These are phyloP conservation scores for Tribolium castaneum DNA, from an alignment of 1,140 invertebrate species.

Conservation along the genomic window DNA sequence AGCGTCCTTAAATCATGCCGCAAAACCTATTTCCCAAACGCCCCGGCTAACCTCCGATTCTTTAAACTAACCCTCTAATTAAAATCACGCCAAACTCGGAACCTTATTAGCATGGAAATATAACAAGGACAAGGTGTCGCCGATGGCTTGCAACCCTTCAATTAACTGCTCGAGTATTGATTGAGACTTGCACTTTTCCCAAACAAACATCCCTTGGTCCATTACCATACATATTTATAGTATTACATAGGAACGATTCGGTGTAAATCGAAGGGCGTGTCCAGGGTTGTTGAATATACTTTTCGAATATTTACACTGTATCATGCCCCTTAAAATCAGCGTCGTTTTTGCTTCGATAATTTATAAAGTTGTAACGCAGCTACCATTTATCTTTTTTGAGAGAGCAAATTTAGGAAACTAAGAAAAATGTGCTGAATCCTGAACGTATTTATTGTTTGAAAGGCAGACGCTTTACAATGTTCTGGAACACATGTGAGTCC, in stretches of 20 bases:
- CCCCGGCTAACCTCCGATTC: conserved; percentile 5
- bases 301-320: not conserved
- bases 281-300: not conserved
- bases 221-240: not conserved
- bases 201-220: too few relatives aligned
- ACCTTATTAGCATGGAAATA: not conserved
- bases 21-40: not conserved
- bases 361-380: not conserved
- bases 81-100: not conserved
- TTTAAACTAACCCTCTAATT: conserved; percentile 3
- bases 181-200: not conserved
- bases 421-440: not conserved
- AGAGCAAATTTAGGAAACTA: not conserved
- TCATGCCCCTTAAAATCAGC: not conserved
- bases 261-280: not conserved
- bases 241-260: not conserved
- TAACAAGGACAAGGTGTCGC: not conserved
- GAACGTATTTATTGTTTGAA: not conserved
- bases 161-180: conserved; percentile 14
- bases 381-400: not conserved
- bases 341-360: conserved; percentile 11
- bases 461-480: not conserved
- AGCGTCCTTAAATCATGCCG: conserved; percentile 8
- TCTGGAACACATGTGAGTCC: not conserved
- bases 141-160: conserved; percentile 5